Evolutionary conservation across 2,888 invertebrate species (phyloP).

Genomic region (Buathra laborator): DNA sequence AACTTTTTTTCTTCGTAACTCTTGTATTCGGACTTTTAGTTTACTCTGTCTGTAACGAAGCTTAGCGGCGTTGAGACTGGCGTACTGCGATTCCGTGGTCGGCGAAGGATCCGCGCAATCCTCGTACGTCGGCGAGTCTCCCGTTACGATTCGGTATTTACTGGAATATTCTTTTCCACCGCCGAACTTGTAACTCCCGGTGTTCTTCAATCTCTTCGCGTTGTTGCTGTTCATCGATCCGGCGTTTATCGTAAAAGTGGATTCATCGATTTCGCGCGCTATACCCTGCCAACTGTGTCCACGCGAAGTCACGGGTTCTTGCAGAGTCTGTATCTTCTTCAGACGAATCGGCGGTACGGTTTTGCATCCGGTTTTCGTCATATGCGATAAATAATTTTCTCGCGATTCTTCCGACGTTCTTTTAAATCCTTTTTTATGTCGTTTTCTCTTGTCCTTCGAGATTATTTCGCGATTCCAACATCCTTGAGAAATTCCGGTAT

Average conservation of each 20-base stretch:
- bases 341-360: conserved; percentile 80
- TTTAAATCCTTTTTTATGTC: neutral
- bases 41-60: conserved; percentile 73
- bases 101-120: conserved; percentile 43
- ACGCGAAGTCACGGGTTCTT: conserved; percentile 63
- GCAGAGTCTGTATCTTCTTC: conserved; percentile 75
- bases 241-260: conserved; percentile 45
- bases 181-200: neutral
- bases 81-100: neutral
- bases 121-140: conserved; percentile 69
- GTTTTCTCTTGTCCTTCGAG: conserved; percentile 11
- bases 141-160: conserved; percentile 77
- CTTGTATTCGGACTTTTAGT: conserved; percentile 73
- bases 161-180: conserved; percentile 64
- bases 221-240: neutral
- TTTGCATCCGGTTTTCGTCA: conserved; percentile 62
- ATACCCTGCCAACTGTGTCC: conserved; percentile 45
- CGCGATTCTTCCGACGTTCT: neutral
- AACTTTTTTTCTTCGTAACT: conserved; percentile 73
- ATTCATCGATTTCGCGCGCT: neutral
- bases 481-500: neutral
- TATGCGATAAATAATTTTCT: neutral
- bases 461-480: conserved; percentile 6
- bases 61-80: conserved; percentile 68
- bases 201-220: neutral